Evolutionary conservation across 2,888 invertebrate genomes (phyloP).

Genomic region (Hydrotaea diabolus): DNA sequence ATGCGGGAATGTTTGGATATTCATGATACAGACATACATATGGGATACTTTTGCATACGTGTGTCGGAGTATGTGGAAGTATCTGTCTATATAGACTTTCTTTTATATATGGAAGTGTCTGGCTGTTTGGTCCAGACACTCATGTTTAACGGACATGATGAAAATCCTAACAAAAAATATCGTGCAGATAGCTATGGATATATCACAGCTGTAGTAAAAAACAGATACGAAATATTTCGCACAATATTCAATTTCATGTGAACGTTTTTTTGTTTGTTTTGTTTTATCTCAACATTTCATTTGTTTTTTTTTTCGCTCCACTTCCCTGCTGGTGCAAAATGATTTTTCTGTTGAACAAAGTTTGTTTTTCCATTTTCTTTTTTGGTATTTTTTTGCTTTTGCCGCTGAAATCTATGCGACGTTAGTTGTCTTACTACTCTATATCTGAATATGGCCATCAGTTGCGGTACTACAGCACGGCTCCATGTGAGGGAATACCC

Average conservation of each 20-base stretch:
- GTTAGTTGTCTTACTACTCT: neutral
- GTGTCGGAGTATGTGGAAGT: neutral
- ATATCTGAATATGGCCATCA: slow-evolving; percentile 1
- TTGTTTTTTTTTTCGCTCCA: neutral
- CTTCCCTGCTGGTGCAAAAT: neutral
- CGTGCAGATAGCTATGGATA: slow-evolving; percentile 31
- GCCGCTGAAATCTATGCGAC: neutral
- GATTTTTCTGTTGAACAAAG: neutral
- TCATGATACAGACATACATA: too few relatives aligned
- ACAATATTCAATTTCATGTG: slow-evolving; percentile 79
- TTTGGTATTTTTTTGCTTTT: slow-evolving; percentile 11
- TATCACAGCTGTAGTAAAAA: slow-evolving; percentile 57
- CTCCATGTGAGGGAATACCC: too few relatives aligned
- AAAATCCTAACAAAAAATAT: slow-evolving; percentile 37
- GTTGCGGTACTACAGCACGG: neutral
- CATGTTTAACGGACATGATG: slow-evolving; percentile 60
- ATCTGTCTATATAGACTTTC: neutral
- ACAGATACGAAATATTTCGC: slow-evolving; percentile 68
- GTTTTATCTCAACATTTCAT: slow-evolving; percentile 30
- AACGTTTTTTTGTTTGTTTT: slow-evolving; percentile 69
- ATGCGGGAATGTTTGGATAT: slow-evolving; percentile 14
- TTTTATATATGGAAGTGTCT: slow-evolving; percentile 16
- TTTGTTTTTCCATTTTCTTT: too few relatives aligned
- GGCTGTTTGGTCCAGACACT: slow-evolving; percentile 47
- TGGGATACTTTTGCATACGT: neutral